A percentile compares a stretch with the other conserved stretches of the same genome.
These are phyloP conservation scores for Myripristis jacobus DNA, from an alignment of 2,797 vertebrate genomes.

Conservation along the genomic window DNA sequence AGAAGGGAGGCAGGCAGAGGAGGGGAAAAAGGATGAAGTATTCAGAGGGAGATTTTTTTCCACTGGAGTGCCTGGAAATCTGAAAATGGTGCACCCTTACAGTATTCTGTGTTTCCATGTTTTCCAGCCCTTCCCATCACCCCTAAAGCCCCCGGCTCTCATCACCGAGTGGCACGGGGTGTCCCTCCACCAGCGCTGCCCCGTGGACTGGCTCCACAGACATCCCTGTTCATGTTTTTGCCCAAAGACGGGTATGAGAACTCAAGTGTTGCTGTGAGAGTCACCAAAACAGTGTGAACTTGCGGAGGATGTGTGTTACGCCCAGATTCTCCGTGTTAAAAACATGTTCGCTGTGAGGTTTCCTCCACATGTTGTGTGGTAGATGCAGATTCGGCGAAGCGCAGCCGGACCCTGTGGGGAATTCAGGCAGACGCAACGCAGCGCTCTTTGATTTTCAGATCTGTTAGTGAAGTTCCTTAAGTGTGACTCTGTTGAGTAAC, in stretches of 20 bases:
- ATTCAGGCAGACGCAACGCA: neutral
- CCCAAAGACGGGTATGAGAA: slow-evolving; percentile 76
- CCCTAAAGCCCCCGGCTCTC: neutral
- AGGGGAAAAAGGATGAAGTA: neutral
- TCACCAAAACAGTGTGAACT: slow-evolving; percentile 52
- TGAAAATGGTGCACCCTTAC: neutral
- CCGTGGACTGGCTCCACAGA: slow-evolving; percentile 53
- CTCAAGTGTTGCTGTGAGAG: slow-evolving; percentile 43
- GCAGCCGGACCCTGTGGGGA: neutral
- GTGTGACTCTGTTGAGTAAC: slow-evolving; percentile 62
- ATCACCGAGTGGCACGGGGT: slow-evolving; percentile 37
- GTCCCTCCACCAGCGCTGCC: slow-evolving; percentile 39
- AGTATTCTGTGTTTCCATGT: neutral
- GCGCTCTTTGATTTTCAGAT: slow-evolving; percentile 12
- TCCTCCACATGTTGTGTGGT: neutral
- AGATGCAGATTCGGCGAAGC: neutral
- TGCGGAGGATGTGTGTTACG: slow-evolving; percentile 15
- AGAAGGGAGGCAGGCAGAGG: neutral
- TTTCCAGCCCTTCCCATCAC: neutral
- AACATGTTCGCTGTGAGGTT: neutral
- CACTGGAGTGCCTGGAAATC: slow-evolving; percentile 1
- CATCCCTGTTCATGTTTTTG: slow-evolving; percentile 60
- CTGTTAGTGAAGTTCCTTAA: slow-evolving; percentile 40
- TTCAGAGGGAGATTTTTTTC: neutral
- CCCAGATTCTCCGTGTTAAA: neutral